Evolutionary conservation across 2,888 invertebrate species (phyloP).

Genomic region (Euspilapteryx auroguttella): DNA sequence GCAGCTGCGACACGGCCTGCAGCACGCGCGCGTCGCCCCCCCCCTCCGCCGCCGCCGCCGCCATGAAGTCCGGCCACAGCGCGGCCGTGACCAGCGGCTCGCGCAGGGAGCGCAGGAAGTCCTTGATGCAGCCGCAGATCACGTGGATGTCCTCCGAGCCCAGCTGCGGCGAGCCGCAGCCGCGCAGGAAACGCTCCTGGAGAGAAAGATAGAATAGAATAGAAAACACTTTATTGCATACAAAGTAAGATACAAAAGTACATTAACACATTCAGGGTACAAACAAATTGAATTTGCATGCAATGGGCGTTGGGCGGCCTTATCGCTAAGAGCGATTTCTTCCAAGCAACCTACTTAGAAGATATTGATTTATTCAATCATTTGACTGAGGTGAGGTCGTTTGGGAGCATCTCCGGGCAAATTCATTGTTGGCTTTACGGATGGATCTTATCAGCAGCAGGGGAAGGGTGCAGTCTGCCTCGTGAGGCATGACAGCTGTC

Average conservation of each 20-base stretch:
- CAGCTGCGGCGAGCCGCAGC: constrained; percentile 83
- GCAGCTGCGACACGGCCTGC: constrained; percentile 81
- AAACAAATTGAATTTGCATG: too few relatives aligned
- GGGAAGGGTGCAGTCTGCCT: too few relatives aligned
- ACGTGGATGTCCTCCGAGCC: constrained; percentile 78
- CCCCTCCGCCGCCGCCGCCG: constrained; percentile 63
- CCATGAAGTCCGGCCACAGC: constrained; percentile 81
- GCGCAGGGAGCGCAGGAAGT: constrained; percentile 84
- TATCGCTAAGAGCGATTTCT: too few relatives aligned
- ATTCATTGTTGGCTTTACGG: too few relatives aligned
- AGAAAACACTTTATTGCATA: background rate
- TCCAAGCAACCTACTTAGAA: too few relatives aligned
- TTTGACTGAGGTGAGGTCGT: too few relatives aligned
- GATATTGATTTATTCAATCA: too few relatives aligned
- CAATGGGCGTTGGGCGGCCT: too few relatives aligned
- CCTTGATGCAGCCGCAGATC: constrained; percentile 91
- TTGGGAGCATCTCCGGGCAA: too few relatives aligned
- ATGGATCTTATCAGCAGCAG: too few relatives aligned
- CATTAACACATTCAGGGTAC: background rate
- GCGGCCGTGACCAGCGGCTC: constrained; percentile 87
- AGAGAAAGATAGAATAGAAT: constrained; percentile 3
- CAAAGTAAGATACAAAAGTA: background rate
- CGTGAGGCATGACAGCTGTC: too few relatives aligned
- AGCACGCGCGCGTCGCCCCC: constrained; percentile 65
- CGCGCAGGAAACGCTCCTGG: constrained; percentile 81